Conservation (phyloP, 2,888 invertebrate species). For the Acanthacorydalis orientalis region DNA sequence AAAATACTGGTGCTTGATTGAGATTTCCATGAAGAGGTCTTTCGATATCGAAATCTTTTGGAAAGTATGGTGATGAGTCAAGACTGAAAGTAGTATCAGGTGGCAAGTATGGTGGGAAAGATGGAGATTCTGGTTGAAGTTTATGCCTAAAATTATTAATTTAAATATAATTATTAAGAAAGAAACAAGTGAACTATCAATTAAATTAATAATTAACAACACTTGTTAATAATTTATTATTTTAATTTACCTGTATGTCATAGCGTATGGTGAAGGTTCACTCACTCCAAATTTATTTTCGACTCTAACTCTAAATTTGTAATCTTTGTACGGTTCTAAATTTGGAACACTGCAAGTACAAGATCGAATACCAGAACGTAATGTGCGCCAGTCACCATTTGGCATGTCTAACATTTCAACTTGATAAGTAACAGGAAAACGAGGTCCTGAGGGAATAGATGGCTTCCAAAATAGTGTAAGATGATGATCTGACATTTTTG, state of each 20-base stretch:
- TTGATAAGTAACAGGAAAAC: conserved; percentile 83
- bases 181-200: neutral
- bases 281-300: conserved; percentile 94
- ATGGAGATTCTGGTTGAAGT: conserved; percentile 62
- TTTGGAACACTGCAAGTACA: conserved; percentile 81
- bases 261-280: conserved; percentile 85
- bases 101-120: conserved; percentile 61
- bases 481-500: conserved; percentile 77
- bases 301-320: conserved; percentile 87
- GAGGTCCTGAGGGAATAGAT: conserved; percentile 71
- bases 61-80: conserved; percentile 73
- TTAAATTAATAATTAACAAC: neutral
- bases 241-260: conserved; percentile 44
- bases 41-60: conserved; percentile 83
- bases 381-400: conserved; percentile 84
- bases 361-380: conserved; percentile 68
- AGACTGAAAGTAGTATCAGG: conserved; percentile 71
- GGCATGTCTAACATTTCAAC: conserved; percentile 89
- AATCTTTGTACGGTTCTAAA: conserved; percentile 83
- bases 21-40: conserved; percentile 71
- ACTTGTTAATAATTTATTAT: neutral
- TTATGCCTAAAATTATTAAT: conserved; percentile 20
- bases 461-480: conserved; percentile 89
- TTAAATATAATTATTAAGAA: neutral
- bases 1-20: conserved; percentile 71